phyloP scores from a whole-genome alignment of 2,888 invertebrate genomes.

The Hydriomena furcata region DNA sequence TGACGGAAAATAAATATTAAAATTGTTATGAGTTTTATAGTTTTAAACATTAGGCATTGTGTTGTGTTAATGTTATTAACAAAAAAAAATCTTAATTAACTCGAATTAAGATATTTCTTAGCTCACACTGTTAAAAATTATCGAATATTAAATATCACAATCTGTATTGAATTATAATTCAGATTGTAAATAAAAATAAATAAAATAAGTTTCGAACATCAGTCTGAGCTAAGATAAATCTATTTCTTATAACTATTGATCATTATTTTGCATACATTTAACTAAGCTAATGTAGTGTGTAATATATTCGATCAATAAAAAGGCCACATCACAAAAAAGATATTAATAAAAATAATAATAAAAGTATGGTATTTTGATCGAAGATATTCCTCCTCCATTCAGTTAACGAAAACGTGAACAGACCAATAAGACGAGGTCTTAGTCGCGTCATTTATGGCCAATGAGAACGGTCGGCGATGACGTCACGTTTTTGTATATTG shows the following conservation, averaged over 20 bases:
- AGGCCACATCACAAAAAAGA: no score
- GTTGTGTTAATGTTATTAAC: conserved; percentile 24
- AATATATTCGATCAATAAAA: conserved; percentile 7
- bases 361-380: background rate
- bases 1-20: conserved; percentile 15
- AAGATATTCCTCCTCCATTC: background rate
- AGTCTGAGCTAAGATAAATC: no score
- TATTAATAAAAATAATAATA: no score
- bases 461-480: conserved; percentile 4
- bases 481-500: conserved; percentile 7
- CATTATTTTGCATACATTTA: no score
- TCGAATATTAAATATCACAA: background rate
- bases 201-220: no score
- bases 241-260: no score
- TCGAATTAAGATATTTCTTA: background rate
- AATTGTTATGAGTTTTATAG: conserved; percentile 11
- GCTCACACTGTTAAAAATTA: background rate
- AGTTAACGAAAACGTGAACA: conserved; percentile 7
- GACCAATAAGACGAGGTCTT: conserved; percentile 11
- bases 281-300: no score
- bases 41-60: conserved; percentile 9
- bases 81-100: conserved; percentile 11
- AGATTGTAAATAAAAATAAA: no score
- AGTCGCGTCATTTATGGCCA: conserved; percentile 11
- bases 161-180: no score